These are phyloP conservation scores for Megaceryle alcyon DNA, from an alignment of 2,797 vertebrate genomes.

Conservation along the genomic window DNA sequence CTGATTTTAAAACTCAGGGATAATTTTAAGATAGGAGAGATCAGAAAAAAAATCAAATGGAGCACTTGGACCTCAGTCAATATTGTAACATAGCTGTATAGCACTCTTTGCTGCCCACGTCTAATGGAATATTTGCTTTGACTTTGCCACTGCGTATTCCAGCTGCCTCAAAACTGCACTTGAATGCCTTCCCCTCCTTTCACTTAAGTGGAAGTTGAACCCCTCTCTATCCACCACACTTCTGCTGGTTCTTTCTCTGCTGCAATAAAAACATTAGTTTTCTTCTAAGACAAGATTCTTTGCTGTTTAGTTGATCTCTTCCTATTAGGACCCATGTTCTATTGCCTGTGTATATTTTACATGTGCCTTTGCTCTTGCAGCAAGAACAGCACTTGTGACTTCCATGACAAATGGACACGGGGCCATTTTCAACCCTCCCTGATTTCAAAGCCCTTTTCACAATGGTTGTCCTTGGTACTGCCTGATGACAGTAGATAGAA, in stretches of 20 bases:
- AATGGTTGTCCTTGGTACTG: rapidly evolving
- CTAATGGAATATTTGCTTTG: neutral
- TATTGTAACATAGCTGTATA: neutral
- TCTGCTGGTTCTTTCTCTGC: neutral
- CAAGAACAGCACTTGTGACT: neutral
- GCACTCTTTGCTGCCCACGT: neutral
- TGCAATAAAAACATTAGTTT: neutral
- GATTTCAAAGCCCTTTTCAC: neutral
- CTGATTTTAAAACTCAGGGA: neutral
- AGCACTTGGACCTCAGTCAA: neutral
- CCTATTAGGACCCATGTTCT: neutral
- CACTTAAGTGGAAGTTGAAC: neutral
- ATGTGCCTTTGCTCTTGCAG: neutral
- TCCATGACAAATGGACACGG: neutral
- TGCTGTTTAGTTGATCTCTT: neutral
- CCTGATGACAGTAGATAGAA: neutral
- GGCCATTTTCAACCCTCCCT: neutral
- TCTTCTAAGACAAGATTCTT: neutral
- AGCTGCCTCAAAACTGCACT: neutral
- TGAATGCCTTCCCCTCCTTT: neutral
- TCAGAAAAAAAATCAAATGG: neutral
- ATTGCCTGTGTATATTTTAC: neutral
- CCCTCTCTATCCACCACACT: neutral
- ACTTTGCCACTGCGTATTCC: neutral
- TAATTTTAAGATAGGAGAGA: neutral